phyloP scores from a whole-genome alignment of 2,113 vertebrate species.

The Oncorhynchus gorbuscha region DNA sequence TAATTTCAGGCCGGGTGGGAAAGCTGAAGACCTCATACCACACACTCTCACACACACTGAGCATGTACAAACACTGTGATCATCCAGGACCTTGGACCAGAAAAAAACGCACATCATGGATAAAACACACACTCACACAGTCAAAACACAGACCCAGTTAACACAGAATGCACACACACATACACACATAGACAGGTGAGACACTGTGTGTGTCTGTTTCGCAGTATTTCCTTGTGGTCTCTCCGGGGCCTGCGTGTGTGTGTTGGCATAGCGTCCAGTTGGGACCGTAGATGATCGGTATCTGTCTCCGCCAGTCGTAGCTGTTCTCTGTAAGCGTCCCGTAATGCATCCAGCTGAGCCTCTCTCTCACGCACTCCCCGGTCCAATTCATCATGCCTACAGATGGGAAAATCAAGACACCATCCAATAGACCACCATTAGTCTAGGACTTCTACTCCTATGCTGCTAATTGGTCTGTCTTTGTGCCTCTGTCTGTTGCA shows the following conservation, averaged over 20 bases:
- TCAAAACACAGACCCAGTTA: background rate
- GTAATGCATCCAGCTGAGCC: constrained; percentile 46
- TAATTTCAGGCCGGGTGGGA: too few relatives aligned
- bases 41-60: constrained; percentile 7
- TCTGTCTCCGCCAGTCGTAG: constrained; percentile 57
- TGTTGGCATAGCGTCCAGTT: constrained; percentile 50
- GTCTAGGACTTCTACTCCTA: background rate
- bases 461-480: background rate
- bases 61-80: too few relatives aligned
- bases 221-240: constrained; percentile 48
- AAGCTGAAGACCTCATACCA: background rate
- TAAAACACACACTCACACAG: background rate
- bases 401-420: background rate
- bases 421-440: background rate
- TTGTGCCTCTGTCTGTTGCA: too few relatives aligned
- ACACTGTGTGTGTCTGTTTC: constrained; percentile 36
- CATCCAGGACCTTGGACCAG: too few relatives aligned
- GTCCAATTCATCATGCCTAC: constrained; percentile 71
- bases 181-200: background rate
- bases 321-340: constrained; percentile 60
- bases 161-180: background rate
- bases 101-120: background rate
- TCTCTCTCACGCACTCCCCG: constrained; percentile 59
- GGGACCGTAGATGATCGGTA: constrained; percentile 62
- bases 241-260: constrained; percentile 52